Evolutionary conservation across 2,113 vertebrate genomes (phyloP).

Genomic region (Piprites chloris): DNA sequence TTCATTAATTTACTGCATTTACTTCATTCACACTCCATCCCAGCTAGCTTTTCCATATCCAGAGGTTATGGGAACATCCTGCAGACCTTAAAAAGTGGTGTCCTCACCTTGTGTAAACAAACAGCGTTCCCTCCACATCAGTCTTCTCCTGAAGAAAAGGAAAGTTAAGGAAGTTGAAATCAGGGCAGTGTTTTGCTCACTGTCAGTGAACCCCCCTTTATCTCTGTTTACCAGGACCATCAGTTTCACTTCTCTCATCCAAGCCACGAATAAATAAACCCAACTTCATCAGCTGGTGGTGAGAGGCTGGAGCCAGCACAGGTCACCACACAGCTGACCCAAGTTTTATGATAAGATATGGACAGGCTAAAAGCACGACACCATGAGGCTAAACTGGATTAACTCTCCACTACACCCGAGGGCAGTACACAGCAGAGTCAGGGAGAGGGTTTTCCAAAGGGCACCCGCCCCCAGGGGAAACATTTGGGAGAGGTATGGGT

Average conservation of each 20-base stretch:
- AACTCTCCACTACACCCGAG: rapidly evolving
- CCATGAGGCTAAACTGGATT: neutral
- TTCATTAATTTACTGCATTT: too few species aligned
- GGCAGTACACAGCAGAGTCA: rapidly evolving
- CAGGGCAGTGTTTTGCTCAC: neutral
- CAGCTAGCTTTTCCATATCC: neutral
- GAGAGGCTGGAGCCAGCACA: neutral
- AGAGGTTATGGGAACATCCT: neutral
- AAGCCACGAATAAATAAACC: neutral
- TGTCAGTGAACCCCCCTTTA: neutral
- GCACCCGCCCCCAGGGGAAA: rapidly evolving
- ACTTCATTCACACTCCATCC: neutral
- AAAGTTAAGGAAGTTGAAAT: neutral
- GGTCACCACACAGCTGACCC: neutral
- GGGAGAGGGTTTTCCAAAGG: neutral
- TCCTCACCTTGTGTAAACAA: conserved; percentile 92
- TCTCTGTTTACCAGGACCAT: neutral
- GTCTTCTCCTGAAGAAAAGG: conserved; percentile 88
- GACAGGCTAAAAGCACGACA: neutral
- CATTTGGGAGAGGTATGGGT: rapidly evolving
- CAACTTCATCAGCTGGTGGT: neutral
- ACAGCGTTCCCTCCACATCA: conserved; percentile 93
- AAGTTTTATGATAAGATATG: neutral
- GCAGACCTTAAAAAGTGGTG: neutral
- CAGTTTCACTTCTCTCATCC: neutral